Evolutionary conservation across 2,113 vertebrate genomes (phyloP).

Genomic region (Petromus typicus): DNA sequence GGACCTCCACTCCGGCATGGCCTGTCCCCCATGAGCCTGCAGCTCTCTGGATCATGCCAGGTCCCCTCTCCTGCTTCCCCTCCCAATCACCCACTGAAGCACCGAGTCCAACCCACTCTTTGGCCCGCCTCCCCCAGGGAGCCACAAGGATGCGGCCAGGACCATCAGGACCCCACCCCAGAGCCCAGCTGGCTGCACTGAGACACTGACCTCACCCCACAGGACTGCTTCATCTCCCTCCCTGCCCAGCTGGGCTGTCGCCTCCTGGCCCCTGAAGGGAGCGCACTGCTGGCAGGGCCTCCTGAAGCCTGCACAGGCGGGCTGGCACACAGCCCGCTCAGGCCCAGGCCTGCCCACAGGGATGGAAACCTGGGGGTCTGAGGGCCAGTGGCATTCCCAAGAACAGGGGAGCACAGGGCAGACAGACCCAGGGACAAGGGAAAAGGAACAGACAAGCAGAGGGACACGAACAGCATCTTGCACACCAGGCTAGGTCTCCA

Average conservation of each 20-base stretch:
- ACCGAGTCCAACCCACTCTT: neutral
- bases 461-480: neutral
- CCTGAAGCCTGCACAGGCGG: neutral
- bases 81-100: neutral
- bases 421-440: neutral
- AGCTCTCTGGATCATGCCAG: neutral
- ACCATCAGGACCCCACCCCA: neutral
- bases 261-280: too few relatives aligned
- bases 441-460: neutral
- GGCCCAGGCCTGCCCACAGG: neutral
- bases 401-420: neutral
- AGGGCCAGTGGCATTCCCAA: neutral
- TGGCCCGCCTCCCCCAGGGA: conserved; percentile 37
- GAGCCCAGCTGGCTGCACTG: neutral
- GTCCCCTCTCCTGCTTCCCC: neutral
- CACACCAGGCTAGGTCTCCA: neutral
- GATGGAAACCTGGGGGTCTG: neutral
- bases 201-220: neutral
- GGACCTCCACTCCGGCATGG: rapidly evolving
- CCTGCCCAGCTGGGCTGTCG: neutral
- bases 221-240: neutral
- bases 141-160: neutral
- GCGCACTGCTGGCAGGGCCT: too few relatives aligned
- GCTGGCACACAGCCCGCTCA: neutral
- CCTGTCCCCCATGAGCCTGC: rapidly evolving